A percentile compares a stretch with the other conserved stretches of the same genome.
phyloP scores from a whole-genome alignment of 1,140 invertebrate genomes.

The Portunus trituberculatus region DNA sequence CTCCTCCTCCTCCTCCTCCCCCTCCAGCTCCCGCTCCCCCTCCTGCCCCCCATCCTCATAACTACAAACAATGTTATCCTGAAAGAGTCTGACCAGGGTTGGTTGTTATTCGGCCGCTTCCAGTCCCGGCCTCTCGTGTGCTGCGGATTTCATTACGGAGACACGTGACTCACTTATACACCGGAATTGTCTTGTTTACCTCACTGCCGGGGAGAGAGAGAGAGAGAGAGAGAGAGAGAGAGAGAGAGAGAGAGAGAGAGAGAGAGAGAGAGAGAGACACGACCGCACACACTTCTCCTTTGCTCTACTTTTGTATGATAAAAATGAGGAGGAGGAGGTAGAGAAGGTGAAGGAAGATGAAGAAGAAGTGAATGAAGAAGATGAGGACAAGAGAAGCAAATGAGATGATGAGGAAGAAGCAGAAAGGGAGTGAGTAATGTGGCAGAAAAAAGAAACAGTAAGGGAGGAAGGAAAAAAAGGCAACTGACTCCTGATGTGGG shows the following conservation, averaged over 20 bases:
- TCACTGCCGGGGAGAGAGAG: not conserved
- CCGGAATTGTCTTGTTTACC: constrained; percentile 13
- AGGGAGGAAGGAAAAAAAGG: too few species aligned
- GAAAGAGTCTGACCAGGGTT: not conserved
- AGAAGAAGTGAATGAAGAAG: not conserved
- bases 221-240: too few species aligned
- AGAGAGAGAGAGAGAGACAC: not conserved
- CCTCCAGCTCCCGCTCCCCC: not conserved
- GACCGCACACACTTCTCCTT: not conserved
- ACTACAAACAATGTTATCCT: too few species aligned
- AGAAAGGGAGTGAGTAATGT: not conserved
- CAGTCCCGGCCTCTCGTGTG: not conserved
- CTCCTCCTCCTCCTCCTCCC: not conserved
- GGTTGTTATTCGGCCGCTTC: not conserved
- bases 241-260: too few species aligned
- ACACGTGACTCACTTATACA: not conserved
- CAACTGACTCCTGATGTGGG: too few species aligned
- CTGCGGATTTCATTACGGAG: not conserved
- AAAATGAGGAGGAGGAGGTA: not conserved
- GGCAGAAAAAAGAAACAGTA: not conserved
- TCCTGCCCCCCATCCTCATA: too few species aligned
- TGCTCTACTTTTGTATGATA: too few species aligned
- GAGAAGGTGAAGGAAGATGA: not conserved
- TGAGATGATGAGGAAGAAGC: not conserved
- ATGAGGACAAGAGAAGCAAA: not conserved